Evolutionary conservation across 1,140 invertebrate species (phyloP), one percentile per base, ranked within the genome.

Genomic region (Holcopasites calliopsidis): DNA sequence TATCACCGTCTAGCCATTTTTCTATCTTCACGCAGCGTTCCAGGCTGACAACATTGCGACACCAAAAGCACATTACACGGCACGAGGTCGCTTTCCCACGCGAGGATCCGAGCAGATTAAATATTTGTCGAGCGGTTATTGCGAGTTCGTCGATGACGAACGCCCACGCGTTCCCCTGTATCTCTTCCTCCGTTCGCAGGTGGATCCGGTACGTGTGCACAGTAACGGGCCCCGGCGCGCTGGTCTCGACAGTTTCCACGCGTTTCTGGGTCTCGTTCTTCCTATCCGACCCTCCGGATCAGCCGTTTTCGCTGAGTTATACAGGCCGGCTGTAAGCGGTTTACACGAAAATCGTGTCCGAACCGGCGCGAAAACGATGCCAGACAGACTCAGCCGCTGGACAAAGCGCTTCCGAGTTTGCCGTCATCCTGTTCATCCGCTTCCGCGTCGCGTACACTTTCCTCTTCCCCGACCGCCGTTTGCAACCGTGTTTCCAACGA

Each of bases 361-460:
- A 82, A 35, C 61, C 66, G 62, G 66, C 78, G 62, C 73, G 79
- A 82, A 82, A 82, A 82, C 79, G 79, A 65, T 60, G 75, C 60
- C 49, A 66, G 68, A 71, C 71, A 70, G 49, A 76, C 57, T 64
- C 68, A 47, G 47, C 23, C 47, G 16, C 73, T 38, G 78, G 78
- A 82, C 80, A 82, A 82, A 82, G 80, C 74, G 64, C 52, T 82
- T 74, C 79, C 75, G 80, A 81, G 79, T 81, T 81, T 77, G 77
- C 68, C 75, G n/a, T n/a, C n/a, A 66, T 64, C 50, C 57, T 77
- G 79, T 77, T 77, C 65, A 69, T 80, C 79, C 65, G 71, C 64
- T 66, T 61, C 74, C 58, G 40, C 35, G 42, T 23, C 50, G 57
- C 71, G 57, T 58, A 52, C 54, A 21, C 72, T 42, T 68, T 35